Percentiles rank a stretch among this genome's conserved stretches.
phyloP scores from a whole-genome alignment of 2,797 vertebrate genomes.

The Adrianichthys oophorus region DNA sequence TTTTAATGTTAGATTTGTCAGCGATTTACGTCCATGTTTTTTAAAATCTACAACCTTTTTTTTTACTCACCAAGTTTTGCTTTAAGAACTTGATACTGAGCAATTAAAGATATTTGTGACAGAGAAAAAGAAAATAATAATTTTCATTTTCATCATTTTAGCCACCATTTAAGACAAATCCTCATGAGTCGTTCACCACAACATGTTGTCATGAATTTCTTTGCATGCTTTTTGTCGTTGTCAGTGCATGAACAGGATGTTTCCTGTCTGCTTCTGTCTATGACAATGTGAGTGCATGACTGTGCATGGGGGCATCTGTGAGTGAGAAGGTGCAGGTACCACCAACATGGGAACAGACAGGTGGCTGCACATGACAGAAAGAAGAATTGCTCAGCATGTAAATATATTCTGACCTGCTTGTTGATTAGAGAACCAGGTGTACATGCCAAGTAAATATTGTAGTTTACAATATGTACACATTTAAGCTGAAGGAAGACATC shows the following conservation, averaged over 20 bases:
- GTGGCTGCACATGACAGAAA: constrained; percentile 7
- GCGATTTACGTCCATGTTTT: too few relatives aligned
- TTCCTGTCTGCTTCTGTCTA: constrained; percentile 26
- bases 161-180: too few relatives aligned
- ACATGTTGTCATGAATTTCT: constrained; percentile 16
- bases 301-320: constrained; percentile 44
- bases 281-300: constrained; percentile 47
- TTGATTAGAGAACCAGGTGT: neutral
- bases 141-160: too few relatives aligned
- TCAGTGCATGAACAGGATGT: constrained; percentile 27
- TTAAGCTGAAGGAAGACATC: neutral
- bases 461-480: neutral
- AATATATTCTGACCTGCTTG: constrained; percentile 6
- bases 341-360: constrained; percentile 42
- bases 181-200: too few relatives aligned
- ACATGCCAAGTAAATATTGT: neutral
- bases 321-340: constrained; percentile 41
- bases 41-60: too few relatives aligned
- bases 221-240: constrained; percentile 22
- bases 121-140: too few relatives aligned
- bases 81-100: too few relatives aligned
- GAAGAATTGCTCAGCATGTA: neutral
- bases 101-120: too few relatives aligned
- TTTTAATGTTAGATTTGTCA: too few relatives aligned
- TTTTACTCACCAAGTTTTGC: too few relatives aligned